phyloP scores from a whole-genome alignment of 2,113 vertebrate genomes.

The Odocoileus virginianus region DNA sequence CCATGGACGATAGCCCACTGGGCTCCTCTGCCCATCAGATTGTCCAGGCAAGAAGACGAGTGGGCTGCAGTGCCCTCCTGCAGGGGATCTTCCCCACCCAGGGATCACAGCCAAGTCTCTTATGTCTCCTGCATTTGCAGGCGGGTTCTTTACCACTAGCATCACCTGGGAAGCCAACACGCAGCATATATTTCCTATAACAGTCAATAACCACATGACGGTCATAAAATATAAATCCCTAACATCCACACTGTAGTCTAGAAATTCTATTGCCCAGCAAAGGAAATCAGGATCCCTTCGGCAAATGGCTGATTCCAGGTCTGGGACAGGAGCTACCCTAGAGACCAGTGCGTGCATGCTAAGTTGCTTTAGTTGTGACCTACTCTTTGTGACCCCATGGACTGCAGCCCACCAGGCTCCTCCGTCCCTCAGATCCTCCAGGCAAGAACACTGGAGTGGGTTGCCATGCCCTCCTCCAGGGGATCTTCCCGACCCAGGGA shows the following conservation, averaged over 20 bases:
- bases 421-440: background rate
- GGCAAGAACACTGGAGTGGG: background rate
- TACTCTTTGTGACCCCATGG: accelerated
- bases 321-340: accelerated
- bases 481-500: background rate
- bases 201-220: background rate
- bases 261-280: background rate
- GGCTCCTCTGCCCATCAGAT: no score
- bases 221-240: background rate
- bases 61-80: no score
- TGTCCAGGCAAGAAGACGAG: no score
- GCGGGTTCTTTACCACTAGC: no score
- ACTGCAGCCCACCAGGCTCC: background rate
- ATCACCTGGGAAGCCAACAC: background rate
- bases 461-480: background rate
- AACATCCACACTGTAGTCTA: background rate
- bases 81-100: no score
- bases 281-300: background rate
- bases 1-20: no score
- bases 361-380: background rate
- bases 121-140: no score
- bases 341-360: background rate
- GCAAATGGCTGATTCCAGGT: no score
- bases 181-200: background rate
- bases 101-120: no score